These are phyloP conservation scores for Tichodroma muraria DNA, from an alignment of 2,113 vertebrate genomes.

Conservation along the genomic window DNA sequence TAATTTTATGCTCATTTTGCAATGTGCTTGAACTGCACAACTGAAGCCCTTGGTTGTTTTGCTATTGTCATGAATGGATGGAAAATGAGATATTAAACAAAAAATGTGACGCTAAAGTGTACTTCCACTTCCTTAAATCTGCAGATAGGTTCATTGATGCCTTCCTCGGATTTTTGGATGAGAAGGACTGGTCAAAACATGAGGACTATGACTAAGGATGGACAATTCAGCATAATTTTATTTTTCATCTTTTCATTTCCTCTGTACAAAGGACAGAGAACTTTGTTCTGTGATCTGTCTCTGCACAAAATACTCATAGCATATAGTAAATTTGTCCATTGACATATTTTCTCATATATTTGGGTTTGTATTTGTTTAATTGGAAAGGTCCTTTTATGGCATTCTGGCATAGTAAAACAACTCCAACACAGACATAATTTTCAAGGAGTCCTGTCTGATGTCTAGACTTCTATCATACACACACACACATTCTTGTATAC, in stretches of 20 bases:
- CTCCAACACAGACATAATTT: neutral
- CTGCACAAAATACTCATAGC: neutral
- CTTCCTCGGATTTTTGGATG: neutral
- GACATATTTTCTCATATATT: neutral
- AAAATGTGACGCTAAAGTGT: neutral
- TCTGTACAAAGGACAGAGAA: neutral
- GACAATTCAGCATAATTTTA: neutral
- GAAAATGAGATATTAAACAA: neutral
- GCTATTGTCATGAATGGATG: neutral
- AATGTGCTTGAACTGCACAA: neutral
- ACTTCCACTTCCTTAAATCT: neutral
- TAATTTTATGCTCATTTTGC: constrained; percentile 28
- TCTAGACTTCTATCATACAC: neutral
- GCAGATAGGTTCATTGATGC: neutral
- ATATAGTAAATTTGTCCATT: neutral
- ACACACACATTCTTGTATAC: neutral
- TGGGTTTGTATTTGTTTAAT: neutral
- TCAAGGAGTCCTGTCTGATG: neutral
- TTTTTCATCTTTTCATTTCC: neutral
- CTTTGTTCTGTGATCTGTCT: neutral
- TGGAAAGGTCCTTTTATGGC: neutral
- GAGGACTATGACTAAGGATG: neutral
- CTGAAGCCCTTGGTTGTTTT: neutral
- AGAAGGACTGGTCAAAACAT: neutral
- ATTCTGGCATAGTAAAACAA: neutral